A percentile compares a stretch with the other conserved stretches of the same genome.
phyloP scores from a whole-genome alignment of 2,888 invertebrate genomes.

The Pristionchus fissidentatus region DNA sequence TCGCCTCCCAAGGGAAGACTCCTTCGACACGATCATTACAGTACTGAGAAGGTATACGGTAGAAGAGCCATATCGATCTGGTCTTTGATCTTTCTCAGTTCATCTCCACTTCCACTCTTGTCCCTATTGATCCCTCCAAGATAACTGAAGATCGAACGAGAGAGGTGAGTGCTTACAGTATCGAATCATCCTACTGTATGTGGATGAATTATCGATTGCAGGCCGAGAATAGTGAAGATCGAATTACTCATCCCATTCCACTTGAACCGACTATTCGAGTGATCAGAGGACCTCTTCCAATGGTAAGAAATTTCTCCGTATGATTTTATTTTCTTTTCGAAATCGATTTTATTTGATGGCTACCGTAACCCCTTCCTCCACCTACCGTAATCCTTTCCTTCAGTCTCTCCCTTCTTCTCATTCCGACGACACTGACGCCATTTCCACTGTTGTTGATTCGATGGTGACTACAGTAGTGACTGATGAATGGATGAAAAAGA shows the following conservation, averaged over 20 bases:
- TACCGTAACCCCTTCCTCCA: neutral
- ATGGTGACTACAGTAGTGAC: neutral
- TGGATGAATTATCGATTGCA: neutral
- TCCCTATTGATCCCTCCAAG: neutral
- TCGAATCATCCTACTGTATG: too few species aligned
- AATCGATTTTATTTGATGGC: neutral
- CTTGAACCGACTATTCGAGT: neutral
- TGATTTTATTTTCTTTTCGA: neutral
- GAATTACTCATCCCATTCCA: neutral
- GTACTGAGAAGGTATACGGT: constrained; percentile 9
- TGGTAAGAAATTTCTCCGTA: neutral
- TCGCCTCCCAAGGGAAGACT: constrained; percentile 13
- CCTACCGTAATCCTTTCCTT: neutral
- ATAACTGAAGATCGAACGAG: constrained; percentile 18
- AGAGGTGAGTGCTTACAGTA: neutral
- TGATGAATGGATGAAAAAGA: neutral
- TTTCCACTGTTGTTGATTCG: neutral
- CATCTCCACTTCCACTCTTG: neutral
- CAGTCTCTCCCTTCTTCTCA: neutral
- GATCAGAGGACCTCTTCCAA: neutral
- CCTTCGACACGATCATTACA: constrained; percentile 10
- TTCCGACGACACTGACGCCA: too few species aligned
- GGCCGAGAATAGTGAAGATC: neutral
- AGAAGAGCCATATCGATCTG: neutral
- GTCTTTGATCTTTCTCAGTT: neutral